Conservation (phyloP, 1,140 invertebrate genomes). For the Drosophila tsacasi region DNA sequence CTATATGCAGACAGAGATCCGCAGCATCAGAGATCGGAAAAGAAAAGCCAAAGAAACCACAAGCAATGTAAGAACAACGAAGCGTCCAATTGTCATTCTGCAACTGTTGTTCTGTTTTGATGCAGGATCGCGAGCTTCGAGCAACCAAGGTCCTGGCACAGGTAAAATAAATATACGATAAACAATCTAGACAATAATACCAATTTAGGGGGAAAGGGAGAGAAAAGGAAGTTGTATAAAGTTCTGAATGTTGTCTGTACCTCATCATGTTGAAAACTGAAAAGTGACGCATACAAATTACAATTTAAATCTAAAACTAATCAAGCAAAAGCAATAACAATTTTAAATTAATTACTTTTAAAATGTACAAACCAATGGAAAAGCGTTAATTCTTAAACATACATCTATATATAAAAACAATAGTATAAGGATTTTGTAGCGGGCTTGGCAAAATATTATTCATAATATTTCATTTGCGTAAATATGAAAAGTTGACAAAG, state of each 20-base stretch:
- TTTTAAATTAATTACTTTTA: slow-evolving; percentile 67
- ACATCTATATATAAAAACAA: background rate
- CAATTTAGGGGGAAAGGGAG: slow-evolving; percentile 13
- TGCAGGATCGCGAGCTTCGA: slow-evolving; percentile 70
- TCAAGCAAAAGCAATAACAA: slow-evolving; percentile 67
- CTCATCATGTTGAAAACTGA: slow-evolving; percentile 75
- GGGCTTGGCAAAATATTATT: slow-evolving; percentile 71
- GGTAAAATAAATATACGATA: slow-evolving; percentile 39
- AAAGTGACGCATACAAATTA: slow-evolving; percentile 54
- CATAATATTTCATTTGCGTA: slow-evolving; percentile 44
- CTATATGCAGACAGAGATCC: too few relatives aligned
- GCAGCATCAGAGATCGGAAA: background rate
- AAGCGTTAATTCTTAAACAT: slow-evolving; percentile 31
- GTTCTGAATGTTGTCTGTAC: slow-evolving; percentile 62
- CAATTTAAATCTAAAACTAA: slow-evolving; percentile 37
- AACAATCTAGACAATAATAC: slow-evolving; percentile 46
- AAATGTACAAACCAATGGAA: slow-evolving; percentile 70
- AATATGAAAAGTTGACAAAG: slow-evolving; percentile 7
- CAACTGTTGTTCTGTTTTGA: slow-evolving; percentile 85
- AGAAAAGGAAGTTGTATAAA: slow-evolving; percentile 59
- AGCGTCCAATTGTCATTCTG: slow-evolving; percentile 85
- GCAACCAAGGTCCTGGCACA: slow-evolving; percentile 63
- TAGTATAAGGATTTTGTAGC: slow-evolving; percentile 49
- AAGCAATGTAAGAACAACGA: slow-evolving; percentile 85
- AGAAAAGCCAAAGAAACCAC: slow-evolving; percentile 78